phyloP scores from a whole-genome alignment of 2,797 vertebrate genomes.

The Ctenosaura bakeri region DNA sequence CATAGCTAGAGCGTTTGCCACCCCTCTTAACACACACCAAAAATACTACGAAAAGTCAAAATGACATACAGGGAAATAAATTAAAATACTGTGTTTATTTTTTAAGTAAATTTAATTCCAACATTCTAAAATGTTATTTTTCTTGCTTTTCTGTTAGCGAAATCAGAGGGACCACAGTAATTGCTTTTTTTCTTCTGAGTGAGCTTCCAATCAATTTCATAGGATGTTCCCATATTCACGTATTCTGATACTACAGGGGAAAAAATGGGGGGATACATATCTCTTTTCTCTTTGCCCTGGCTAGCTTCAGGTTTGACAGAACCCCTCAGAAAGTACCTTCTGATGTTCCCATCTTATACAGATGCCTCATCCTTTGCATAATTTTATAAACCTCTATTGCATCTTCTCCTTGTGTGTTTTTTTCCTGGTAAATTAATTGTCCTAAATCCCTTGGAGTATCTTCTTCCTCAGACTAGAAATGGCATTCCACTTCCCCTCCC shows the following conservation, averaged over 20 bases:
- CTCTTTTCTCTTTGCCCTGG: background rate
- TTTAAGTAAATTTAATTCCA: too few species aligned
- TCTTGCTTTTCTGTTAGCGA: too few species aligned
- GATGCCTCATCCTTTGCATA: background rate
- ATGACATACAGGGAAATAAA: too few species aligned
- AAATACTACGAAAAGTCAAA: too few species aligned
- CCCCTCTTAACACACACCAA: too few species aligned
- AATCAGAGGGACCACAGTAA: too few species aligned
- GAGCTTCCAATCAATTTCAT: background rate
- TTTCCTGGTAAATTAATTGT: background rate
- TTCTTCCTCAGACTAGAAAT: constrained; percentile 45
- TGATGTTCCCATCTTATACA: background rate
- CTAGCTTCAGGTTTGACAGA: background rate
- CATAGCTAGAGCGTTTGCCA: too few species aligned
- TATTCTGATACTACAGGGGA: background rate
- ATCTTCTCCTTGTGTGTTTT: background rate
- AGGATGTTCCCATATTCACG: background rate
- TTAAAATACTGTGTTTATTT: too few species aligned
- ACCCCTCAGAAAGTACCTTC: background rate
- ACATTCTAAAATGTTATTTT: too few species aligned
- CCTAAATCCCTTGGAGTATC: constrained; percentile 32
- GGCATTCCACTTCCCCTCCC: background rate
- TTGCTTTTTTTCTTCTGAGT: too few species aligned
- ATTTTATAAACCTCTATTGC: background rate
- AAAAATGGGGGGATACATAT: too few species aligned